These are phyloP conservation scores for Agapostemon virescens DNA, from an alignment of 2,888 invertebrate species.

Conservation along the genomic window DNA sequence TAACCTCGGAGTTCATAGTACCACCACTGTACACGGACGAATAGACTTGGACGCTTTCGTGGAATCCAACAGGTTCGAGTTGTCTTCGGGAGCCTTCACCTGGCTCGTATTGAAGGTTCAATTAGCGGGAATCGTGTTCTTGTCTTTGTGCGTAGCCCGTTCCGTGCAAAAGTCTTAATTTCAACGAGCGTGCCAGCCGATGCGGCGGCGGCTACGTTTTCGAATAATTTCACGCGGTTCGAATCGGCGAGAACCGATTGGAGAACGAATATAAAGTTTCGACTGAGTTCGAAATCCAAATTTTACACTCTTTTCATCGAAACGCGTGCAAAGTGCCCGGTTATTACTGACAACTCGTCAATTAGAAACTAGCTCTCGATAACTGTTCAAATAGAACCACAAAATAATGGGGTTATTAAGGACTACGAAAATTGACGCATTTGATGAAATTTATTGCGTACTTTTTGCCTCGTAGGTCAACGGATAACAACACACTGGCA, in stretches of 20 bases:
- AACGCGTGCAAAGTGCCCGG: too few species aligned
- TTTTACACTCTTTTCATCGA: too few species aligned
- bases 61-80: constrained; percentile 1
- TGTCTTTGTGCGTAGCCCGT: not conserved
- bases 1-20: constrained; percentile 1
- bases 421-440: too few species aligned
- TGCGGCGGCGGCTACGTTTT: not conserved
- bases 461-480: too few species aligned
- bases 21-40: not conserved
- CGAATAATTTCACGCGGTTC: not conserved
- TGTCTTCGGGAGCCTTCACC: not conserved
- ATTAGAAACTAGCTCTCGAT: too few species aligned
- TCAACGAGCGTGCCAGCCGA: not conserved
- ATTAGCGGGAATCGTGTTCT: constrained; percentile 7
- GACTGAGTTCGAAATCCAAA: too few species aligned
- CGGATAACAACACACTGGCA: too few species aligned
- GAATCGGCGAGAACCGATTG: not conserved
- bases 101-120: constrained; percentile 2
- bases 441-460: too few species aligned
- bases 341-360: too few species aligned
- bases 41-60: not conserved
- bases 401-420: too few species aligned
- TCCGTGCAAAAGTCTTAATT: not conserved
- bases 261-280: too few species aligned
- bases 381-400: too few species aligned